A percentile compares a stretch with the other conserved stretches of the same genome.
phyloP scores from a whole-genome alignment of 2,797 vertebrate genomes.

The Xerus rutilus region DNA sequence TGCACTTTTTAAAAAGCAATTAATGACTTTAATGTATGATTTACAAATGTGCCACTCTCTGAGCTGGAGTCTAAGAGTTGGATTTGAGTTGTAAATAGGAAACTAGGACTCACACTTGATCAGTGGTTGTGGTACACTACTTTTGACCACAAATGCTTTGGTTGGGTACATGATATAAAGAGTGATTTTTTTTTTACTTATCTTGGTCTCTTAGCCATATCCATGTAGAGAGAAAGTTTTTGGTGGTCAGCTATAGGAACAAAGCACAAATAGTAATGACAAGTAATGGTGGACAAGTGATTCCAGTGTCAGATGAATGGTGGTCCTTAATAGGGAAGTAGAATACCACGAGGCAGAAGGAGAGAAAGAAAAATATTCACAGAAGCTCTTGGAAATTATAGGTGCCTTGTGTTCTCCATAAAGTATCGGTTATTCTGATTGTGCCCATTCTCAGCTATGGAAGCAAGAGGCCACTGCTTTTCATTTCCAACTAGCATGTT shows the following conservation, averaged over 20 bases:
- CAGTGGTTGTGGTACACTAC: neutral
- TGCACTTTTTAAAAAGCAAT: neutral
- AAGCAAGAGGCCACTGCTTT: conserved; percentile 85
- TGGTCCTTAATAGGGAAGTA: neutral
- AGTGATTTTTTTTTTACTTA: accelerated
- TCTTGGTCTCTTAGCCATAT: neutral
- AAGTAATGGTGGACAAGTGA: conserved; percentile 12
- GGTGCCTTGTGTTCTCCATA: conserved; percentile 3
- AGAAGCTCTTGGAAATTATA: conserved; percentile 65
- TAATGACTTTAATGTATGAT: conserved; percentile 27
- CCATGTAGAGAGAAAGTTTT: conserved; percentile 2
- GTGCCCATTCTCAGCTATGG: conserved; percentile 79
- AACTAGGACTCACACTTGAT: conserved; percentile 28
- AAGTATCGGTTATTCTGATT: conserved; percentile 79
- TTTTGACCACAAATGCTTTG: neutral
- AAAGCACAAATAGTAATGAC: conserved; percentile 54
- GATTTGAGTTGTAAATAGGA: conserved; percentile 44
- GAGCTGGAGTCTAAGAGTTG: neutral
- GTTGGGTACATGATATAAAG: neutral
- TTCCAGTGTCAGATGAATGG: conserved; percentile 33
- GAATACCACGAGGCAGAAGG: conserved; percentile 24
- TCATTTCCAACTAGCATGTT: conserved; percentile 83
- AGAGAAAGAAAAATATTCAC: neutral
- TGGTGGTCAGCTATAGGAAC: conserved; percentile 38
- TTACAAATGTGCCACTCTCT: neutral